These are phyloP conservation scores for Typhlichthys subterraneus DNA, from an alignment of 2,797 vertebrate genomes.

Conservation along the genomic window DNA sequence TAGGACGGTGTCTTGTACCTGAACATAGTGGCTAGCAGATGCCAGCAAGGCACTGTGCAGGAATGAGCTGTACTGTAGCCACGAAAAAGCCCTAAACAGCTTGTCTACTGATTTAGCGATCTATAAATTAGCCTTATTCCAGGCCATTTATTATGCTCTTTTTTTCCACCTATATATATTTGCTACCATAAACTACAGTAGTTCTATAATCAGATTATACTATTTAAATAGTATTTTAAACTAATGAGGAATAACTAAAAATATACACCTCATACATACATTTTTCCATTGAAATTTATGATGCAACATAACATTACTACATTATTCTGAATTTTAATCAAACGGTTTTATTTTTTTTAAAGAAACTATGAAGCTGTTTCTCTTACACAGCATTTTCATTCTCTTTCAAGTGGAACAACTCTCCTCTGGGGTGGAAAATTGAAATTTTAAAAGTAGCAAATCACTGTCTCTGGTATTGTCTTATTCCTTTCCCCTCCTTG, in stretches of 20 bases:
- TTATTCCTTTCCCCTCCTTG: constrained; percentile 17
- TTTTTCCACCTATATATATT: no score
- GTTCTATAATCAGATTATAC: background rate
- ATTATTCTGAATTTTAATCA: constrained; percentile 33
- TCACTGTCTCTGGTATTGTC: constrained; percentile 45
- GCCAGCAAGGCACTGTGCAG: no score
- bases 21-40: no score
- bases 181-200: no score
- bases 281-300: constrained; percentile 30
- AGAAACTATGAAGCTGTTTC: constrained; percentile 23
- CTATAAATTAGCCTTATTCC: no score
- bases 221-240: constrained; percentile 10
- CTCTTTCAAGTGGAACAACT: constrained; percentile 64
- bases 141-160: no score
- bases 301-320: no score
- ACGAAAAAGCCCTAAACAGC: no score
- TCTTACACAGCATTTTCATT: constrained; percentile 51
- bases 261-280: constrained; percentile 19
- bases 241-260: background rate
- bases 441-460: constrained; percentile 70
- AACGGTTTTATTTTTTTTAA: no score
- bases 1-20: no score
- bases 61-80: no score
- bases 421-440: constrained; percentile 72
- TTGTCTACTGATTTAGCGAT: no score